Evolutionary conservation across 2,113 vertebrate species (phyloP).

Genomic region (Psephotus haematonotus): DNA sequence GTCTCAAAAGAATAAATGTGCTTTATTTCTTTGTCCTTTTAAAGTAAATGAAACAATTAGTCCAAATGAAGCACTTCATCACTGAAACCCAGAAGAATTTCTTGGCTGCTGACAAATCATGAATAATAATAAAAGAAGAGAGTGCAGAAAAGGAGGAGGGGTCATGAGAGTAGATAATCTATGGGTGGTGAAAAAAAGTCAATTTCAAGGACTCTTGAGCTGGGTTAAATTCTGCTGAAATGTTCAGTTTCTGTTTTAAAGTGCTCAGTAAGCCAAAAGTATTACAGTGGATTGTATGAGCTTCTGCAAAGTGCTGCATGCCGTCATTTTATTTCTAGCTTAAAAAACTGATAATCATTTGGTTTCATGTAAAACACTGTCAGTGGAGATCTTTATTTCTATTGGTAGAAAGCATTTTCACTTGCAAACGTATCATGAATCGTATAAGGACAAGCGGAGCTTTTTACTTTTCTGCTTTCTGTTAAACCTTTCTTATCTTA

Average conservation of each 20-base stretch:
- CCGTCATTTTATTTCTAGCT: neutral
- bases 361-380: neutral
- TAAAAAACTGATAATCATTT: neutral
- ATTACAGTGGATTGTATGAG: neutral
- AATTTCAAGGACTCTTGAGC: neutral
- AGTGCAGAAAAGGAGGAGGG: neutral
- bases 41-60: constrained; percentile 30
- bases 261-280: neutral
- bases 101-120: neutral
- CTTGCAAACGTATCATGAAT: neutral
- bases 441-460: neutral
- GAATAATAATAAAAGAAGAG: neutral
- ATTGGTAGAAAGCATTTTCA: neutral
- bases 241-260: neutral
- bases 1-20: neutral
- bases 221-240: neutral
- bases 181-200: neutral
- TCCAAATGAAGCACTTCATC: constrained; percentile 36
- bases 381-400: neutral
- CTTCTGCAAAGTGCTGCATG: neutral
- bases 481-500: neutral
- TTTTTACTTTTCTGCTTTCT: neutral
- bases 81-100: constrained; percentile 9
- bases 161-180: neutral
- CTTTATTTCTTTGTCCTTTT: constrained; percentile 29